A percentile compares a stretch with the other conserved stretches of the same genome.
These are phyloP conservation scores for Troides helena DNA, from an alignment of 2,888 invertebrate genomes.

Conservation along the genomic window DNA sequence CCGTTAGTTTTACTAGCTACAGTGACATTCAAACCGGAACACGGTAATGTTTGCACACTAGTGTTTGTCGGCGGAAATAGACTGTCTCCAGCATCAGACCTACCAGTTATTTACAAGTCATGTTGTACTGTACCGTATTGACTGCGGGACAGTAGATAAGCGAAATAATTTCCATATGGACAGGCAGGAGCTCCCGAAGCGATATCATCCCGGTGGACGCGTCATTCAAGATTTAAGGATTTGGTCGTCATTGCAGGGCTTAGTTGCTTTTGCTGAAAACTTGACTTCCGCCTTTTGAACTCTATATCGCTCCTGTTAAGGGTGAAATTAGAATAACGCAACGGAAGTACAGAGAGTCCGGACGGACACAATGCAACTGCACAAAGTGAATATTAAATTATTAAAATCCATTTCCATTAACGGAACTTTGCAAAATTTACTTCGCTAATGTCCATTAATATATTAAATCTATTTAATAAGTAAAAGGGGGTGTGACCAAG, in stretches of 20 bases:
- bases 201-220: constrained; percentile 36
- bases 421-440: constrained; percentile 12
- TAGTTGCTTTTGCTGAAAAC: constrained; percentile 18
- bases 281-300: constrained; percentile 1
- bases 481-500: no score
- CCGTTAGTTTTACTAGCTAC: no score
- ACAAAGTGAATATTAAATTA: constrained; percentile 30
- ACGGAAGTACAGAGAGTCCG: constrained; percentile 1
- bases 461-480: neutral
- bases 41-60: no score
- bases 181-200: constrained; percentile 33
- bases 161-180: constrained; percentile 24
- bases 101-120: no score
- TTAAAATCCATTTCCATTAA: constrained; percentile 29
- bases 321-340: constrained; percentile 13
- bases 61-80: no score
- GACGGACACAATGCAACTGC: constrained; percentile 9
- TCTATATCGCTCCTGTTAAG: constrained; percentile 8
- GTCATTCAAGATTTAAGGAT: constrained; percentile 64
- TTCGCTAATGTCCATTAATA: constrained; percentile 16
- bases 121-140: no score
- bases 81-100: no score
- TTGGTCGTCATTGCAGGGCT: constrained; percentile 50
- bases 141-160: constrained; percentile 21
- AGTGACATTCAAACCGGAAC: no score